phyloP scores from a whole-genome alignment of 1,140 invertebrate species.

The Drosophila ambigua region DNA sequence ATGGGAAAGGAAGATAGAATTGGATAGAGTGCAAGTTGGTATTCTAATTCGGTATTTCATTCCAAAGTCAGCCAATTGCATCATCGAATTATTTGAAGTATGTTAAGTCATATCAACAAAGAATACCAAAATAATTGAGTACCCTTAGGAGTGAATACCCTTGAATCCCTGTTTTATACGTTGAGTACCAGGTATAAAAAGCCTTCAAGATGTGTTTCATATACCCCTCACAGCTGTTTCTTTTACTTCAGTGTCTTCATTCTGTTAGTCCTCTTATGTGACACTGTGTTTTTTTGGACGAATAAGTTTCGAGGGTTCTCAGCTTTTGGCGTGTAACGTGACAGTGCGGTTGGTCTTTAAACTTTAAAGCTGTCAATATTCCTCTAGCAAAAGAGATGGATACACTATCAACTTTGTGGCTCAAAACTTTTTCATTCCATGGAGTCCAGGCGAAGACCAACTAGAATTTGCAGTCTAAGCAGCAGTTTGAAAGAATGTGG shows the following conservation, averaged over 20 bases:
- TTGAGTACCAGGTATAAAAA: too few relatives aligned
- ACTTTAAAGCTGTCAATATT: constrained; percentile 33
- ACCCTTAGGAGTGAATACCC: too few relatives aligned
- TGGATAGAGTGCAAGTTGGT: too few relatives aligned
- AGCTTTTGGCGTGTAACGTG: constrained; percentile 52
- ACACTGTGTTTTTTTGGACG: constrained; percentile 20
- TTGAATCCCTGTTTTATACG: constrained; percentile 1
- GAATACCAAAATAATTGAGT: too few relatives aligned
- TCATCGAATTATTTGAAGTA: too few relatives aligned
- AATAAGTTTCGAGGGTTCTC: constrained; percentile 27
- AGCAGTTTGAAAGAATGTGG: constrained; percentile 21
- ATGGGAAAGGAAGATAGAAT: background rate
- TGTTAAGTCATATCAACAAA: too few relatives aligned
- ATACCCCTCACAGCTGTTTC: constrained; percentile 18
- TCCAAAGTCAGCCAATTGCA: too few relatives aligned
- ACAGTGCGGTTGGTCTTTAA: constrained; percentile 35
- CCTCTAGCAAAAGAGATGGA: background rate
- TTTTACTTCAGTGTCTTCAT: too few relatives aligned
- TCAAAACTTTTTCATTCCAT: constrained; percentile 27
- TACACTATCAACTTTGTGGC: background rate
- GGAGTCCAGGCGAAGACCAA: too few relatives aligned
- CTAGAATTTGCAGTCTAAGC: constrained; percentile 38
- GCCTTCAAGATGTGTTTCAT: too few relatives aligned
- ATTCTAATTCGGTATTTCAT: too few relatives aligned
- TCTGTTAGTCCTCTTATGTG: constrained; percentile 17